Evolutionary conservation across 2,797 vertebrate genomes (phyloP).

Genomic region (Petrocephalus schoutedeni): DNA sequence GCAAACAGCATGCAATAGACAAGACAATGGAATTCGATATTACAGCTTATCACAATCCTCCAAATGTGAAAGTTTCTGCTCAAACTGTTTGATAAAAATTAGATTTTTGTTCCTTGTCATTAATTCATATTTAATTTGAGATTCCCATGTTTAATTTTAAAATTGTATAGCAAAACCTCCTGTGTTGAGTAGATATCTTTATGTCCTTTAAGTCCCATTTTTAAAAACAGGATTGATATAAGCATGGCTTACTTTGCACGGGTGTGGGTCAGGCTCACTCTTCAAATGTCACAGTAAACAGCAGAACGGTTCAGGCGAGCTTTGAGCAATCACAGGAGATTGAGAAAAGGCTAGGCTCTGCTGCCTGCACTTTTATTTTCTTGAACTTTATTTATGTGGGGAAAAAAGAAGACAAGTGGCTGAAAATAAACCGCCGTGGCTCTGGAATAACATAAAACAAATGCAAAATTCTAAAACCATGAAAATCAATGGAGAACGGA

Average conservation of each 20-base stretch:
- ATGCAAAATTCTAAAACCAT: background rate
- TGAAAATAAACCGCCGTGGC: background rate
- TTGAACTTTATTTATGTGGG: background rate
- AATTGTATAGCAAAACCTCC: background rate
- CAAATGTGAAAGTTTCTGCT: background rate
- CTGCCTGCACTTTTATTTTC: slow-evolving; percentile 7
- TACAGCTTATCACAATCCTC: background rate
- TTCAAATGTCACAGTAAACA: background rate
- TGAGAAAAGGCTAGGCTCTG: background rate
- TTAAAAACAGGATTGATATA: background rate
- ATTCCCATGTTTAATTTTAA: background rate
- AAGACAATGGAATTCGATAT: background rate
- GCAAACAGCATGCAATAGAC: background rate
- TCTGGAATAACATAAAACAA: background rate
- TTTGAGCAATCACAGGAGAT: slow-evolving; percentile 9
- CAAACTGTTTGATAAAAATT: background rate
- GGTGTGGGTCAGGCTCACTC: background rate
- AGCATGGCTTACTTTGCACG: background rate
- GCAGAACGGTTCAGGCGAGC: background rate
- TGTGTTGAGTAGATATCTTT: background rate
- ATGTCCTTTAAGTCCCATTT: background rate
- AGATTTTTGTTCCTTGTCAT: background rate
- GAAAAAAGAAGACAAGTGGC: background rate
- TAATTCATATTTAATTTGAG: background rate
- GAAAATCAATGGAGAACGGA: background rate